Base-by-base conservation (phyloP, 1,140 invertebrate genomes). In the Procambarus virginalis region DNA sequence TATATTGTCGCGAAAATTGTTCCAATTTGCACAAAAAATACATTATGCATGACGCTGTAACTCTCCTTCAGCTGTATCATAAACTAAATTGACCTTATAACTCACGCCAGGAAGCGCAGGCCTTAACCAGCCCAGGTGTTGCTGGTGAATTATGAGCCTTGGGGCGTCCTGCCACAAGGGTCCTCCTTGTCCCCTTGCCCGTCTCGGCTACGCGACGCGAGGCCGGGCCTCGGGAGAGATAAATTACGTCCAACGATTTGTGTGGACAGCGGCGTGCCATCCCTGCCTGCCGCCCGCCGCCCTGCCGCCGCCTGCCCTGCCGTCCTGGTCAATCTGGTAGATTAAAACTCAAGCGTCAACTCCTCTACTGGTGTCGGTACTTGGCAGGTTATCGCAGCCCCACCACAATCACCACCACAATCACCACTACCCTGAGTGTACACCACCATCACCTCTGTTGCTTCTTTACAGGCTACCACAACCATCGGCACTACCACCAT, bases 1-100 rank as follows among this genome's bases (percentile, higher is more conserved):
- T 87, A 87, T 87, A 87, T 87, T 87, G 86, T 87, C 86, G 86
- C 86, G 86, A 87, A 87, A 87, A 87, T 87, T 87, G 86, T 80
- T 80, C 86, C 86, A 87, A 87, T 87, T 87, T 87, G 86, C 86
- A 6, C 51, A 55, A 87, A 87, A 87, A 87, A 87, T 87, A 87
- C 86, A 87, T 87, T 81, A 87, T 87, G 86, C 86, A 87, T 87
- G 79, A 81, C 77, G 86, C 86, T 76, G 77, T 87, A 81, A 87
- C 86, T 81, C 86, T 86, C 86, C 85, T 87, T 78, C 78, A 81
- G 77, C 77, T 87, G 64, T 87, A 87, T 87, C 86, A 87, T 87
- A 87, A 87, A 81, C 76, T 87, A 87, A 87, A 81, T 87, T 87
- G 81, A 87, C 86, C 86, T 87, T 77, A 87, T 87, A 87, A 87